Evolutionary conservation across 2,888 invertebrate species (phyloP), one percentile per base, ranked within the genome.

Genomic region (Liposcelis brunnea): DNA sequence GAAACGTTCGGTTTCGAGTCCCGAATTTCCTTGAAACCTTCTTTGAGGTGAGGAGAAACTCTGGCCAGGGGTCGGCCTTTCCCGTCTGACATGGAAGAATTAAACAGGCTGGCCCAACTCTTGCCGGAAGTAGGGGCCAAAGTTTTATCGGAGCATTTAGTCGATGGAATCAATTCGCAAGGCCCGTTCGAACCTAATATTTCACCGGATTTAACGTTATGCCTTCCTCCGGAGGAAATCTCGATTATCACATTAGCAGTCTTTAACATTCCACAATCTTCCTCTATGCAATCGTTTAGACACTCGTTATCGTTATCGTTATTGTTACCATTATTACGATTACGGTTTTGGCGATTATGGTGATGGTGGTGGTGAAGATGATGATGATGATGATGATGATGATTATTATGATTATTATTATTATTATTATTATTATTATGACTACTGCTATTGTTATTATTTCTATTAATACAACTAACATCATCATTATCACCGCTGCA

Each of bases 91-190:
- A 46, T 51, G 12, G 50, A 48, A 31, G 54, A 55, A 38, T 59
- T 60, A 12, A 65, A 56, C 35, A 67, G 49, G 51, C 59, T 61
- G 35, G 64, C 64, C 60, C 61, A 66, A 11, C 63, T 59, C 42
- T 55, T 58, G n/a, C 43, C 47, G 59, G 55, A 54, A 2, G 57
- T 51, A 1, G 53, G 50, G 16, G 58, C 49, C 1, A 60, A 54
- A 0, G 54, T 52, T 2, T 56, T 52, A 16, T 36, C 38, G 15
- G 10, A 12, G 12, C 44, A 37, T 2, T 31, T 14, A 10, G 31
- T 26, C 15, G 40, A 12, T 15, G 31, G 26, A n/a, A n/a, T n/a
- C n/a, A n/a, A n/a, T 26, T 8, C 26, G 8, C 26, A 8, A 6
- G 4, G 26, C 4, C 26, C 26, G 26, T 8, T 26, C 26, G n/a